A percentile compares a stretch with the other conserved stretches of the same genome.
phyloP scores from a whole-genome alignment of 1,140 invertebrate species.

The Danaus melanippus region DNA sequence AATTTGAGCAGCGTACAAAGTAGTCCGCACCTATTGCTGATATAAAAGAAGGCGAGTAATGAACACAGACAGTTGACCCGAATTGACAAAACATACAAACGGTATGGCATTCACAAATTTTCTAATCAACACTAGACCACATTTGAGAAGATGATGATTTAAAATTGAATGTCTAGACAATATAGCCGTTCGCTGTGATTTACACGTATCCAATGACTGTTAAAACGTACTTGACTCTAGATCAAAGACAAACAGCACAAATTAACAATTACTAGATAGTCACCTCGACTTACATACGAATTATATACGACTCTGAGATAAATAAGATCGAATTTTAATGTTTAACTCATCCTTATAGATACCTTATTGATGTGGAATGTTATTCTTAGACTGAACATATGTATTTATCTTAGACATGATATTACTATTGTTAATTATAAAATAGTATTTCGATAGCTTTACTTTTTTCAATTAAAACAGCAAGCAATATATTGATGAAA shows the following conservation, averaged over 20 bases:
- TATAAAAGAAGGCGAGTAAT: slow-evolving; percentile 10
- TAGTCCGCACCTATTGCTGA: not conserved
- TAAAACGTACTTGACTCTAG: slow-evolving; percentile 15
- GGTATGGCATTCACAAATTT: slow-evolving; percentile 40
- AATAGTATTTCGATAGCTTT: too few relatives aligned
- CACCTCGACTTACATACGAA: slow-evolving; percentile 5
- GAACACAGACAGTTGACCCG: slow-evolving; percentile 30
- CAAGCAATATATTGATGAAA: too few relatives aligned
- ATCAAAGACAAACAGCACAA: slow-evolving; percentile 29
- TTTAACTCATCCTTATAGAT: not conserved
- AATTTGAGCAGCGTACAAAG: too few relatives aligned
- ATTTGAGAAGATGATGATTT: slow-evolving; percentile 32
- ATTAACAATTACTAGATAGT: slow-evolving; percentile 23
- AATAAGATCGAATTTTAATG: slow-evolving; percentile 8
- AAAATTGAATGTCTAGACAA: slow-evolving; percentile 58
- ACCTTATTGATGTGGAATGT: not conserved
- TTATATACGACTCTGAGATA: slow-evolving; percentile 10
- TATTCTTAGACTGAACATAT: too few relatives aligned
- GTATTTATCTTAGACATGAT: too few relatives aligned
- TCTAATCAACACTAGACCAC: slow-evolving; percentile 33
- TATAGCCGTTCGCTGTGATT: slow-evolving; percentile 37
- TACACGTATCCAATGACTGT: slow-evolving; percentile 36
- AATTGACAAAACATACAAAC: slow-evolving; percentile 35
- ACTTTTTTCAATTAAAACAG: too few relatives aligned
- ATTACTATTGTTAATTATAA: too few relatives aligned